These are phyloP conservation scores for Aegypius monachus DNA, from an alignment of 2,113 vertebrate species.

Conservation along the genomic window DNA sequence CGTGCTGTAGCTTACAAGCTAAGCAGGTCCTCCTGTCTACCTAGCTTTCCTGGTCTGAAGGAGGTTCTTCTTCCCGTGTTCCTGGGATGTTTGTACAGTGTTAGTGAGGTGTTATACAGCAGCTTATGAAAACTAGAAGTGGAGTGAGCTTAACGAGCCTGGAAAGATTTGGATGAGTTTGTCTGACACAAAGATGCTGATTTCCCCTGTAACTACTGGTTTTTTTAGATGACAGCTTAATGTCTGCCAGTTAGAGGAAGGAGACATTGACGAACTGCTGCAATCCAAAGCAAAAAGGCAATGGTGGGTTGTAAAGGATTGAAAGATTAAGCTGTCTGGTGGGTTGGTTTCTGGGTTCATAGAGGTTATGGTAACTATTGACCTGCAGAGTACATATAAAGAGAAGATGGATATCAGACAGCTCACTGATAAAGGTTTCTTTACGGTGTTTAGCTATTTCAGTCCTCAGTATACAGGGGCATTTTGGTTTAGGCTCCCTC, in stretches of 20 bases:
- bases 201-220: background rate
- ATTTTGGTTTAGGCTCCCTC: background rate
- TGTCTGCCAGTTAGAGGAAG: background rate
- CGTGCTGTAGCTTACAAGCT: background rate
- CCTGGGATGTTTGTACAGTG: background rate
- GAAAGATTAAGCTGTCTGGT: background rate
- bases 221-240: background rate
- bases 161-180: background rate
- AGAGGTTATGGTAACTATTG: background rate
- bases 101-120: background rate
- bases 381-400: background rate
- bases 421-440: background rate
- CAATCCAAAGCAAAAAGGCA: background rate
- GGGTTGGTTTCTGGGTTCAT: background rate
- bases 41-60: background rate
- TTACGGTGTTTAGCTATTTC: background rate
- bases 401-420: background rate
- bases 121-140: background rate
- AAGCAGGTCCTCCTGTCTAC: background rate
- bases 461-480: background rate
- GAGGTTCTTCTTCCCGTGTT: background rate
- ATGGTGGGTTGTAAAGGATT: background rate
- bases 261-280: background rate
- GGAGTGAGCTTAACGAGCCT: background rate
- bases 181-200: background rate